Evolutionary conservation across 2,797 vertebrate species (phyloP).

Genomic region (Sebastes ruberrimus): DNA sequence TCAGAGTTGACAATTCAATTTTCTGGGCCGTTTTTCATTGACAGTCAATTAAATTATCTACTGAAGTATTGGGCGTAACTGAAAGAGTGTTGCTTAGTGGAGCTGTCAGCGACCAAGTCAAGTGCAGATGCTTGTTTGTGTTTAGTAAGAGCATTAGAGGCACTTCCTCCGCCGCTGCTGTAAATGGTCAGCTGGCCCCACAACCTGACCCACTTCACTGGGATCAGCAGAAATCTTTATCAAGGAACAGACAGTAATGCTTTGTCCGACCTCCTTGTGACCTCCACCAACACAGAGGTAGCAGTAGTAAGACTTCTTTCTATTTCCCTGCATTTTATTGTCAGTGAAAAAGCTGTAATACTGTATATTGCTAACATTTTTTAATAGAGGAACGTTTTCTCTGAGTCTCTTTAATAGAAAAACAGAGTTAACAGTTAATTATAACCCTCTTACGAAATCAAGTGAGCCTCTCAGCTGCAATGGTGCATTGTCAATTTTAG

Average conservation of each 20-base stretch:
- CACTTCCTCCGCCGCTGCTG: background rate
- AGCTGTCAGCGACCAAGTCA: slow-evolving; percentile 3
- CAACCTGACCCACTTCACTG: slow-evolving; percentile 41
- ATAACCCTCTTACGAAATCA: slow-evolving; percentile 32
- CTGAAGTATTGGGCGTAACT: background rate
- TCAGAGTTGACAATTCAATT: slow-evolving; percentile 1
- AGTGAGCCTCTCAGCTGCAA: slow-evolving; percentile 16
- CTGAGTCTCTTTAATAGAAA: slow-evolving; percentile 6
- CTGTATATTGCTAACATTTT: background rate
- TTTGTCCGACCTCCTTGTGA: slow-evolving; percentile 32
- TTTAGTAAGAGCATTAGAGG: slow-evolving; percentile 3
- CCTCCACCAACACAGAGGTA: background rate
- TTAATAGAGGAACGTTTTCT: background rate
- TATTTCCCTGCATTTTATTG: background rate
- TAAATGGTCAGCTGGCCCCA: slow-evolving; percentile 7
- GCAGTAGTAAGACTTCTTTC: background rate
- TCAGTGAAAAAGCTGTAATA: background rate
- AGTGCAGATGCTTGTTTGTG: slow-evolving; percentile 13
- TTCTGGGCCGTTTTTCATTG: background rate
- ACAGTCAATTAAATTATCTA: background rate
- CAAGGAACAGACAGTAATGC: slow-evolving; percentile 8
- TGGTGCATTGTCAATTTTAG: background rate
- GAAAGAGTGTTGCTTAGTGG: background rate
- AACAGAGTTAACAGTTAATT: slow-evolving; percentile 28
- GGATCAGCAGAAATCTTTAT: slow-evolving; percentile 43